These are phyloP conservation scores for Phoeniculus purpureus DNA, from an alignment of 2,797 vertebrate species.

Conservation along the genomic window DNA sequence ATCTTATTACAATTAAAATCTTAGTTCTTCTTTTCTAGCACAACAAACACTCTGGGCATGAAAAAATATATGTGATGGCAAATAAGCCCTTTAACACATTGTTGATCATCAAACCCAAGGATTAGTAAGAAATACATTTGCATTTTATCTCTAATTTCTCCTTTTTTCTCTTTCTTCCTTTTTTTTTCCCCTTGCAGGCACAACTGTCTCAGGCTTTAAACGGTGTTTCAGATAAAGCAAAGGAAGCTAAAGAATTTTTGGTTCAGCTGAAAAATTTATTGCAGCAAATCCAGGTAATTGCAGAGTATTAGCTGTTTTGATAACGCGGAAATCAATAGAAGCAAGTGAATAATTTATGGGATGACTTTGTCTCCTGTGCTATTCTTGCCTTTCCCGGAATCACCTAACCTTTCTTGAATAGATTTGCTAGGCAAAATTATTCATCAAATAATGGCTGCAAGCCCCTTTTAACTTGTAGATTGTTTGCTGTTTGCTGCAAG, in stretches of 20 bases:
- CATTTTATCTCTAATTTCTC: constrained; percentile 3
- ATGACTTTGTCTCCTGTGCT: constrained; percentile 10
- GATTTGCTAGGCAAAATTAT: constrained; percentile 29
- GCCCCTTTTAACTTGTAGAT: not conserved
- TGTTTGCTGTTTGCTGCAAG: constrained; percentile 16
- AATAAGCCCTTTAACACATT: constrained; percentile 3
- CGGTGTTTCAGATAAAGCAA: constrained; percentile 95
- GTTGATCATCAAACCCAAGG: constrained; percentile 14
- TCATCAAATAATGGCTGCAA: not conserved
- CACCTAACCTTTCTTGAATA: constrained; percentile 22
- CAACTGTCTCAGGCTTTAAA: constrained; percentile 96
- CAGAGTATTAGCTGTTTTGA: constrained; percentile 3
- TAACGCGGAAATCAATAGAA: constrained; percentile 36
- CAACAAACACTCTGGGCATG: not conserved
- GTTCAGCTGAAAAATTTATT: constrained; percentile 95
- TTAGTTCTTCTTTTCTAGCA: not conserved
- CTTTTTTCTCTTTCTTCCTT: not conserved
- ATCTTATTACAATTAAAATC: constrained; percentile 16
- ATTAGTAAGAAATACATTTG: constrained; percentile 26
- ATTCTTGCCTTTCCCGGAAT: constrained; percentile 43
- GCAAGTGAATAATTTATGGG: constrained; percentile 56
- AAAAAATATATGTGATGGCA: not conserved
- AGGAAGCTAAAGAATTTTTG: constrained; percentile 98
- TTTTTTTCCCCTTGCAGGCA: constrained; percentile 79
- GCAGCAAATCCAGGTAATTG: constrained; percentile 95